Percentiles rank a stretch among this genome's conserved stretches.
Evolutionary conservation across 2,888 invertebrate genomes (phyloP).

Genomic region (Lithosia quadra): DNA sequence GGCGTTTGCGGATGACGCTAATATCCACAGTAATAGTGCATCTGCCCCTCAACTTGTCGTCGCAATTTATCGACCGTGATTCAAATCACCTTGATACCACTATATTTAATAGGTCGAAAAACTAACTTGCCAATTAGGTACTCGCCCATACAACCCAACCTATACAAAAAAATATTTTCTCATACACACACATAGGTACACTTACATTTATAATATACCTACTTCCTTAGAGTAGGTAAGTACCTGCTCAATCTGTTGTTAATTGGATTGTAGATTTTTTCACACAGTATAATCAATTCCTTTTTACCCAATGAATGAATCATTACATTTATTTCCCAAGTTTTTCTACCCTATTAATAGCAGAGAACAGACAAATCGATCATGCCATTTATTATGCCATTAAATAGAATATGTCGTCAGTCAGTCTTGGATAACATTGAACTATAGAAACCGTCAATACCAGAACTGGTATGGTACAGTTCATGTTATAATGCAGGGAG

Average conservation of each 20-base stretch:
- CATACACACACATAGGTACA: background rate
- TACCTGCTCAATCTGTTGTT: background rate
- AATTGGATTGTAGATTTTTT: slow-evolving; percentile 2
- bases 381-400: slow-evolving; percentile 41
- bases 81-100: slow-evolving; percentile 74
- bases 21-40: slow-evolving; percentile 74
- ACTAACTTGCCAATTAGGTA: background rate
- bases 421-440: slow-evolving; percentile 47
- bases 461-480: slow-evolving; percentile 31
- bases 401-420: slow-evolving; percentile 31
- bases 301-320: background rate
- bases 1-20: slow-evolving; percentile 74
- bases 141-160: background rate
- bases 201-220: background rate
- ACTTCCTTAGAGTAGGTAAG: background rate
- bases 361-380: slow-evolving; percentile 6
- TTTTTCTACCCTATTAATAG: slow-evolving; percentile 1
- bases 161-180: background rate
- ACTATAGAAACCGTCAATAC: slow-evolving; percentile 48
- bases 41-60: slow-evolving; percentile 74
- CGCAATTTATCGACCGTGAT: slow-evolving; percentile 76
- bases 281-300: background rate
- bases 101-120: slow-evolving; percentile 21
- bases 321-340: background rate
- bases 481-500: slow-evolving; percentile 56